phyloP scores from a whole-genome alignment of 2,888 invertebrate species.

The Stenolophus ochropezus region DNA sequence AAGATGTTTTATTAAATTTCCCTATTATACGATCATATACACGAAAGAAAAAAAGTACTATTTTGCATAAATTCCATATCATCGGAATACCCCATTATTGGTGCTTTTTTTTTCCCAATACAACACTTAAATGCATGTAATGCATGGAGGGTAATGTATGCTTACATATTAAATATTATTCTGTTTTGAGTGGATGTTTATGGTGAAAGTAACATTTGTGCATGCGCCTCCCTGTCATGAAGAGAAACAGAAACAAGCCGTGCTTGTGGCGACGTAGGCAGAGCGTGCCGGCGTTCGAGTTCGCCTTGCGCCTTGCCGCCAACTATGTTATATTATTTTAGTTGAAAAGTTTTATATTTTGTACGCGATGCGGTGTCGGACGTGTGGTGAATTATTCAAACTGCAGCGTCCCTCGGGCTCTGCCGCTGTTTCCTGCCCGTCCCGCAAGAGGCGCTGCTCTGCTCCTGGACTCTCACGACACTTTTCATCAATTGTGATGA shows the following conservation, averaged over 20 bases:
- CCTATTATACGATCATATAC: no score
- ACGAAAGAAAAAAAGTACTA: no score
- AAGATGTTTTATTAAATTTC: no score
- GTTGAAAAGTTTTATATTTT: constrained; percentile 63
- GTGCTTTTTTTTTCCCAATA: no score
- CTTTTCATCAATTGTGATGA: background rate
- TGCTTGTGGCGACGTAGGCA: constrained; percentile 3
- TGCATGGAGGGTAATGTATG: no score
- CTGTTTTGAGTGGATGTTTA: background rate
- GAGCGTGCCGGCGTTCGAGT: background rate
- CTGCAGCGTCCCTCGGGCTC: constrained; percentile 61
- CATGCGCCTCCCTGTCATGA: background rate
- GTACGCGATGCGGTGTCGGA: constrained; percentile 61
- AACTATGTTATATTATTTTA: constrained; percentile 63
- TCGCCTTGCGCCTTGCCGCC: constrained; percentile 9
- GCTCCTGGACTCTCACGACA: background rate
- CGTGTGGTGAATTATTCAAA: constrained; percentile 63
- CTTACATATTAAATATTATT: no score
- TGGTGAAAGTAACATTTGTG: background rate
- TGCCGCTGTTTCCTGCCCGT: constrained; percentile 6
- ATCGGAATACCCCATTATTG: no score
- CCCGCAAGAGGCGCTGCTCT: background rate
- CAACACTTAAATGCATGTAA: no score
- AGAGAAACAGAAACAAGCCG: constrained; percentile 24
- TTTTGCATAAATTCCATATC: no score